These are phyloP conservation scores for Caenorhabditis imperialis DNA, from an alignment of 2,888 invertebrate genomes.

Conservation along the genomic window DNA sequence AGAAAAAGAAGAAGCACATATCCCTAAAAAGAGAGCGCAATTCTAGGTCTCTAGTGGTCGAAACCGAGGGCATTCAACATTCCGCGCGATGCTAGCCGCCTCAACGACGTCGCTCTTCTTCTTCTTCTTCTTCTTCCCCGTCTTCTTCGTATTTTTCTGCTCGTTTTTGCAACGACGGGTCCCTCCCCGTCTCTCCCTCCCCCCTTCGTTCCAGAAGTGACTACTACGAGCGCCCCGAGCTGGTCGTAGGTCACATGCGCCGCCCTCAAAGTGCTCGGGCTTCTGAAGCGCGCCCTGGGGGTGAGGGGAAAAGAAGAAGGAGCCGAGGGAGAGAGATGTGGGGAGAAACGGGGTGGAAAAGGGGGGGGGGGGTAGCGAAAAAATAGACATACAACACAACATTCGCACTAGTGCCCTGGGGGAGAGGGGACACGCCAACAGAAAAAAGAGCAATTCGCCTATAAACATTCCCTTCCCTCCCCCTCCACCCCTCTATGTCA, in stretches of 20 bases:
- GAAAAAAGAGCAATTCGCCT: slow-evolving; percentile 60
- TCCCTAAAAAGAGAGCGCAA: slow-evolving; percentile 50
- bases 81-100: slow-evolving; percentile 44
- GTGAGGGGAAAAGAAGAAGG: slow-evolving; percentile 45
- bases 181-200: slow-evolving; percentile 17
- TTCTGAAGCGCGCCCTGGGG: slow-evolving; percentile 55
- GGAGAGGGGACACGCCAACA: slow-evolving; percentile 56
- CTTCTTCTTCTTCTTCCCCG: slow-evolving; percentile 19
- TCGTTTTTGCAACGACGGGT: slow-evolving; percentile 41
- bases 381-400: slow-evolving; percentile 54
- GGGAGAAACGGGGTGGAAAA: too few species aligned
- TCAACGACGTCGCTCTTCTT: slow-evolving; percentile 12
- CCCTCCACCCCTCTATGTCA: slow-evolving; percentile 46
- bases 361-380: slow-evolving; percentile 49
- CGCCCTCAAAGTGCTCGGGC: slow-evolving; percentile 53
- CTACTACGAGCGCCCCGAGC: slow-evolving; percentile 44
- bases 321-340: slow-evolving; percentile 32
- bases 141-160: slow-evolving; percentile 14
- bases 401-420: slow-evolving; percentile 55
- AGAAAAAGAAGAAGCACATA: slow-evolving; percentile 37
- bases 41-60: slow-evolving; percentile 46
- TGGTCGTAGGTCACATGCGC: slow-evolving; percentile 56
- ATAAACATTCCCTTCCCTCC: slow-evolving; percentile 53
- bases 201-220: slow-evolving; percentile 51
- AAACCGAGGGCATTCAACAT: slow-evolving; percentile 52